These are phyloP conservation scores for Dryobota labecula DNA, from an alignment of 2,888 invertebrate genomes.

Conservation along the genomic window DNA sequence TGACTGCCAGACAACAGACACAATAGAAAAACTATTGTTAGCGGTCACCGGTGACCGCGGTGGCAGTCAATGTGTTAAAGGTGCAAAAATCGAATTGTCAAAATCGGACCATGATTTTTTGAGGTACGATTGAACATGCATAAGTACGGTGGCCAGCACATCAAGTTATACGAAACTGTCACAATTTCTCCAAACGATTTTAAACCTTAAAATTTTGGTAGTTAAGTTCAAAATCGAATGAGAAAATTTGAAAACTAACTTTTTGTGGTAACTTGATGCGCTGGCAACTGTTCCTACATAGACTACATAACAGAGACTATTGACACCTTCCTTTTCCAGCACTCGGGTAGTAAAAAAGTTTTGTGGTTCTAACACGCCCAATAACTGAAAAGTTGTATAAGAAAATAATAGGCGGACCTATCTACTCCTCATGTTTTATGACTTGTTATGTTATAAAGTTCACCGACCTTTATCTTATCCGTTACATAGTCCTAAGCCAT, in stretches of 20 bases:
- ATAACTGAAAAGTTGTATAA: background rate
- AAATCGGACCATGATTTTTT: background rate
- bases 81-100: background rate
- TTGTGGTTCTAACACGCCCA: background rate
- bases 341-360: background rate
- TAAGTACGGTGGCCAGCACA: no score
- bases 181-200: no score
- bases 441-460: conserved; percentile 18
- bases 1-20: no score
- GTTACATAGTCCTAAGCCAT: conserved; percentile 28
- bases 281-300: no score
- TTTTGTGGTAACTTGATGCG: no score
- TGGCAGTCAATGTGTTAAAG: no score
- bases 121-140: background rate
- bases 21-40: no score
- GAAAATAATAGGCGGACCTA: background rate
- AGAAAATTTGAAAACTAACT: no score
- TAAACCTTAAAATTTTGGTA: no score
- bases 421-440: background rate
- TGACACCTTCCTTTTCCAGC: background rate
- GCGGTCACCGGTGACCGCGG: no score
- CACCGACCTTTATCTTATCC: conserved; percentile 36
- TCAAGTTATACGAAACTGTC: no score
- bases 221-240: no score
- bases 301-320: background rate